Base-by-base conservation (phyloP, 1,140 invertebrate genomes). In the Tachypleus tridentatus region DNA sequence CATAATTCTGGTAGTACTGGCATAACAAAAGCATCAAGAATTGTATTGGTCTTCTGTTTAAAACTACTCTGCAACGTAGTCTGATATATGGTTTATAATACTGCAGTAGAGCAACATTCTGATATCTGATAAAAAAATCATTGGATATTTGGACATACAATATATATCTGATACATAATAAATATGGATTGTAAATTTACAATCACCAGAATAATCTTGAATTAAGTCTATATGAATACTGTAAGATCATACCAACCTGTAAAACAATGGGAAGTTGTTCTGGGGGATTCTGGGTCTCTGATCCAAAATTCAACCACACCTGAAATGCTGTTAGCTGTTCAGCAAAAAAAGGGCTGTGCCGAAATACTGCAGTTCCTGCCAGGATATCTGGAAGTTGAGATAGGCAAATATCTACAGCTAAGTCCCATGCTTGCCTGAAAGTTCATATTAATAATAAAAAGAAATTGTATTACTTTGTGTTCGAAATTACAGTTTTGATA, bases 311-410 rank as follows among this genome's bases (percentile, higher is more conserved):
- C 3, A 98, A 80, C 96, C 96, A 98, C 11, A 85, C 82, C 81
- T 98, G 88, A 78, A 99, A 99, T n/a, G 96, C 96, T 48, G 95
- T 97, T 57, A 99, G 80, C 79, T 99, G 97, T 74, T 98, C 93
- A 76, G 97, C 89, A 77, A 99, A 99, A 79, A 99, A 99, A 51
- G 89, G 86, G 69, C 92, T 86, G 75, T 93, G 89, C 10, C 83
- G 82, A 3, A 63, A 68, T 29, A 52, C 52, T 11, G 57, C 58
- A 53, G 67, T 53, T 51, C 80, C 80, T 61, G 85, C 82, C 58
- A 88, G 73, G 70, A 94, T 85, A 50, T 79, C 80, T 8, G 89
- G 89, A 67, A 99, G 80, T 76, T 98, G 95, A 64, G 87, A 84
- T 59, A 99, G 80, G 72, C 90, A 94, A 60, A 94, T 79, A 79